Evolutionary conservation across 2,113 vertebrate genomes (phyloP), one percentile per base, ranked within the genome.

Genomic region (Myxocyprinus asiaticus): DNA sequence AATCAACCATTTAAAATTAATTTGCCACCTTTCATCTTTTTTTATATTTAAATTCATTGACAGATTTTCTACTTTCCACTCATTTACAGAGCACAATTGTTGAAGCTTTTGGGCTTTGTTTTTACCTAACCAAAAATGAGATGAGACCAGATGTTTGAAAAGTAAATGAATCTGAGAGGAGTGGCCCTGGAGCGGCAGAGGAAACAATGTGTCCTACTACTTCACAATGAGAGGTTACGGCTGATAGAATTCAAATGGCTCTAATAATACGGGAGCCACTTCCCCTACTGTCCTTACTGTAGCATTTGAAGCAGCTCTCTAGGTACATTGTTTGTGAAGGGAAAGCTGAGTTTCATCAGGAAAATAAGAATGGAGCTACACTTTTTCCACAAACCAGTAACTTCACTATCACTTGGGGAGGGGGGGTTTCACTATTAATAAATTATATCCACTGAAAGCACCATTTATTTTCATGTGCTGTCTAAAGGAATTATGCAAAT

Each of bases 201-300:
- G 45, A 42, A 61, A 65, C 64, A 55, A 47, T 65, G 59, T 53
- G 73, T 76, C 73, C 73, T 48, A 51, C 8, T 61, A 11, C 61
- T 76, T 76, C 22, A 76, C 47, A n/a, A 65, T 76, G 61, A 76
- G 47, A 63, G 61, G 65, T 64, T 65, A 42, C 14, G 14, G 61
- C 73, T 65, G 73, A 76, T 76, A 22, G 17, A 65, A 76, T 76
- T 76, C 61, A 65, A 51, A 64, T 65, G 61, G 59, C 63, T 76
- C 22, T 0, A 12, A 76, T 64, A 53, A 76, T n/a, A 51, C 22
- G 12, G 4, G 5, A 64, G 48, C n/a, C 22, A 6, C 12, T 53
- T 76, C 14, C 73, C 63, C 61, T 10, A 76, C 8, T 53, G 22
- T 76, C 73, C 61, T 63, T 50, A 76, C 7, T 6, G 9, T n/a